Evolutionary conservation across 2,797 vertebrate genomes (phyloP), one percentile per base, ranked within the genome.

Genomic region (Melanotaenia pygmaea): DNA sequence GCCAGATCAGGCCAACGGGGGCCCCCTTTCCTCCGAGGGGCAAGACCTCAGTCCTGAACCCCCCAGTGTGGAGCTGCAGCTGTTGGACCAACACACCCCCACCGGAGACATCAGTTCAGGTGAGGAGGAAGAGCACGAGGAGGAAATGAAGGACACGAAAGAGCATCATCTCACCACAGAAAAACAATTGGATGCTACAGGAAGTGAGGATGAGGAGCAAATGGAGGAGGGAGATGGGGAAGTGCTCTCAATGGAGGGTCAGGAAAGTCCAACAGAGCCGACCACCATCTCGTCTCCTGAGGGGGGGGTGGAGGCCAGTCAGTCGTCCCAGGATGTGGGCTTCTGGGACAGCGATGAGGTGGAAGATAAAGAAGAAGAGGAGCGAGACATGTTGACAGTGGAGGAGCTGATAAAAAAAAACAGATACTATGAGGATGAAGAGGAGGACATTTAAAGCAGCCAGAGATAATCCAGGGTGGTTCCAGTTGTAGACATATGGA

Each of bases 321-420:
- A 84, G 22, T 94, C 92, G 28, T 95, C 95, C 45, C 95, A 96
- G 84, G 95, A 96, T 0, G 94, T 95, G 26, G 96, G 95, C 1
- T 96, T 97, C 89, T 97, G 96, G 96, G 96, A 97, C 57, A 89
- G 85, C 51, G 92, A 94, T 40, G 96, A 92, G 64, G 95, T 94
- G 22, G 93, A 94, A 0, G 94, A 95, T 0, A 71, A 94, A 59
- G 88, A 94, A 72, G 38, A 40, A 40, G 94, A 94, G 77, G 88
- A 94, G 76, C 92, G 93, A 72, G 92, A 95, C 74, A 94, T 84
- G 35, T 90, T 96, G 0, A 95, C 95, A 0, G 96, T 98, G 85
- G 98, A 99, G 88, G 98, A 98, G 1, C 94, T 97, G 91, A 99
- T 99, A 93, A 98, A 98, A 89, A 94, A 92, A 81, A 99, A 99